Evolutionary conservation across 2,888 invertebrate species (phyloP).

Genomic region (Cheilosia vernalis): DNA sequence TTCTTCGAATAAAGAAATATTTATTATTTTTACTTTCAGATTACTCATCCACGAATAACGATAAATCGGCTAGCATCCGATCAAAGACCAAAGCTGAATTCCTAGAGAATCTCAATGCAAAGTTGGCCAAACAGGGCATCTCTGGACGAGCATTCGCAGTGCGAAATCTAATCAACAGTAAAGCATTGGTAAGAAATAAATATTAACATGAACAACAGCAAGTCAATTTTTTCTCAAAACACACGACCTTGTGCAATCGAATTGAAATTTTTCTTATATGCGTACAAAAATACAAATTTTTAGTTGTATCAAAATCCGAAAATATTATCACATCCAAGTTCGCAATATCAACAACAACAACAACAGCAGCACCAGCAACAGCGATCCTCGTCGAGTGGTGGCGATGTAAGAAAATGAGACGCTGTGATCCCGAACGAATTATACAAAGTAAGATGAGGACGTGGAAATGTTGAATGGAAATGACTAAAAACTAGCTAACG

Average conservation of each 20-base stretch:
- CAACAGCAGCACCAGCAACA: slow-evolving; percentile 78
- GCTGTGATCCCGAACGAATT: slow-evolving; percentile 13
- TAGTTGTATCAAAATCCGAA: slow-evolving; percentile 80
- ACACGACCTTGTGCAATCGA: neutral
- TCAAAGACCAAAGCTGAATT: slow-evolving; percentile 86
- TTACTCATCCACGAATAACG: slow-evolving; percentile 83
- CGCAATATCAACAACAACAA: slow-evolving; percentile 81
- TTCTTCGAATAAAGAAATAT: neutral
- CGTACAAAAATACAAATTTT: slow-evolving; percentile 33
- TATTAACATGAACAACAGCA: neutral
- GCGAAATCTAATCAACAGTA: slow-evolving; percentile 89
- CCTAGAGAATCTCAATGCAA: slow-evolving; percentile 92
- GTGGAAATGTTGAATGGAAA: slow-evolving; percentile 17
- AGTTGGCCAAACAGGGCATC: slow-evolving; percentile 87
- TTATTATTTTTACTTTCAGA: slow-evolving; percentile 76
- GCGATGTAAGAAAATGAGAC: slow-evolving; percentile 48
- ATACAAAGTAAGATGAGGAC: slow-evolving; percentile 52
- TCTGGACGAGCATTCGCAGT: slow-evolving; percentile 87
- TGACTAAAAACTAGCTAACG: slow-evolving; percentile 17
- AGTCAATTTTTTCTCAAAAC: neutral
- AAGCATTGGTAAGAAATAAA: slow-evolving; percentile 86
- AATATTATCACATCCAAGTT: slow-evolving; percentile 81
- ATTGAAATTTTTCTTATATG: slow-evolving; percentile 17
- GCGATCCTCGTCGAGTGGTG: slow-evolving; percentile 53
- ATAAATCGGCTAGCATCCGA: slow-evolving; percentile 83